Evolutionary conservation across 2,113 vertebrate genomes (phyloP), one percentile per base, ranked within the genome.

Genomic region (Triplophysa rosa): DNA sequence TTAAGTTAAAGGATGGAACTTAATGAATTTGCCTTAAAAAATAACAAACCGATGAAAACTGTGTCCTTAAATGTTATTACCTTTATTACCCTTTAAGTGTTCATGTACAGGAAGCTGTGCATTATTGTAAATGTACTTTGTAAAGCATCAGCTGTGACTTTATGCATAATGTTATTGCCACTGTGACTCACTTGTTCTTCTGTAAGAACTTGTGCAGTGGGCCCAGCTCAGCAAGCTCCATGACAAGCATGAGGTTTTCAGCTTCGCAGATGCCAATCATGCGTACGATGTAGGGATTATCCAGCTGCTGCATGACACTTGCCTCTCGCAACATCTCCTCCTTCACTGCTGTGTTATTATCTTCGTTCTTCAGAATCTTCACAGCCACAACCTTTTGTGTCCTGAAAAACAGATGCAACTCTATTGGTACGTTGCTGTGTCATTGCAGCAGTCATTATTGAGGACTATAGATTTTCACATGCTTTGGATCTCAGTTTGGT

Each of bases 231-330:
- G 98, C 98, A 91, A 99, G 94, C 90, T 99, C 98, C 98, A 99
- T 99, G 16, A 99, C 96, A 86, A 99, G 83, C 97, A 99, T 99
- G 88, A 98, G 96, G 77, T 91, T 94, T 71, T 99, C 97, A 0
- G 95, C 95, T 79, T 99, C 96, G 42, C 98, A 99, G 84, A 98
- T 96, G 0, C 98, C 98, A 1, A 99, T 98, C 97, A 99, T 99
- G 63, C 97, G 92, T 26, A 99, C 97, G 3, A 99, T 99, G 78
- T 99, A 99, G 0, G 97, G 97, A 47, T 99, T 98, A 88, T 99
- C 97, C 56, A 99, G 90, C 59, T 96, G 95, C 88, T 98, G 96
- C 97, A 99, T 99, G 76, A 99, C 95, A 0, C 92, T 93, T 0
- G 97, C 97, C 86, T 99, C 98, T 2, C 93, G 92, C 42, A 99